Evolutionary conservation across 1,140 invertebrate species (phyloP).

Genomic region (Brachionus paranguensis): DNA sequence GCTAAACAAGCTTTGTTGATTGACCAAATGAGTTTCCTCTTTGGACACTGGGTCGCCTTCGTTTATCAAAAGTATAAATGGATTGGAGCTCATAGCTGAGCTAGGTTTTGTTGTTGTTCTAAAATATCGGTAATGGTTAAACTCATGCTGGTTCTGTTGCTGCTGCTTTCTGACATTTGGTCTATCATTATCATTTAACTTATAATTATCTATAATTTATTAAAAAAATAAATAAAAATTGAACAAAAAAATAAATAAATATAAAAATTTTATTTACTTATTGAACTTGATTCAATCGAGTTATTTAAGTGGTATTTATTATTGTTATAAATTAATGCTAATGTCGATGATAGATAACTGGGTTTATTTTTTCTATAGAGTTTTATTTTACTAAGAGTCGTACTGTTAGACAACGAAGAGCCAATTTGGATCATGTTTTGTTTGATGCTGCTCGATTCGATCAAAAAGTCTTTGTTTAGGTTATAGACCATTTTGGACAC

Average conservation of each 20-base stretch:
- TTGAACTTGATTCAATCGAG: not conserved
- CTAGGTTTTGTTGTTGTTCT: not conserved
- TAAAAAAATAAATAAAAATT: conserved; percentile 5
- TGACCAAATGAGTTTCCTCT: not conserved
- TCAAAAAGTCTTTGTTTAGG: not conserved
- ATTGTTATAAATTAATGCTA: not conserved
- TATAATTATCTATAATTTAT: not conserved
- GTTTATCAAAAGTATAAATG: not conserved
- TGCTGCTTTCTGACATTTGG: not conserved
- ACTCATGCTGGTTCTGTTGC: not conserved
- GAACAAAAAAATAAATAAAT: not conserved
- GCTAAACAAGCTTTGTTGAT: not conserved
- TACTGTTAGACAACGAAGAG: not conserved
- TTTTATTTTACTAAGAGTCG: not conserved
- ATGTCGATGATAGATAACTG: not conserved
- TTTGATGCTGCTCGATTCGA: not conserved
- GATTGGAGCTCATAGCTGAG: not conserved
- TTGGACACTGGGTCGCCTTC: not conserved
- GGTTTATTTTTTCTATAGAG: not conserved
- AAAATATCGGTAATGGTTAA: not conserved
- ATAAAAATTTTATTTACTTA: not conserved
- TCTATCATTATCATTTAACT: not conserved
- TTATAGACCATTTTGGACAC: conserved; percentile 37
- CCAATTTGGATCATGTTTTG: not conserved
- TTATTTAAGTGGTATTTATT: not conserved